A percentile compares a stretch with the other conserved stretches of the same genome.
Evolutionary conservation across 2,888 invertebrate genomes (phyloP).

Genomic region (Lamellibrachia satsuma): DNA sequence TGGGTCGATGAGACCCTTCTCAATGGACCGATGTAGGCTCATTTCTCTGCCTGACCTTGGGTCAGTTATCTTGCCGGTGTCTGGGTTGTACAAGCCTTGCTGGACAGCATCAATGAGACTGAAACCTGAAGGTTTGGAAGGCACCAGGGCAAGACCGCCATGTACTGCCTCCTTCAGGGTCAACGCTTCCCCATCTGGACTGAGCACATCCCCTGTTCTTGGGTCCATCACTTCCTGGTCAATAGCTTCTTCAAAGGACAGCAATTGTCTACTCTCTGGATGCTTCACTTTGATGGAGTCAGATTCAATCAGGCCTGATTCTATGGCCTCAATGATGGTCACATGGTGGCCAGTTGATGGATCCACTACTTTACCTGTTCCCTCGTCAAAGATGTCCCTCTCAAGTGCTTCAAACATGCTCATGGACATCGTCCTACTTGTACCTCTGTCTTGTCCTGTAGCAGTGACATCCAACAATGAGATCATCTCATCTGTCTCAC

Average conservation of each 20-base stretch:
- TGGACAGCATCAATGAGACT: constrained; percentile 58
- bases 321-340: constrained; percentile 79
- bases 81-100: constrained; percentile 56
- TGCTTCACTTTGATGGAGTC: constrained; percentile 71
- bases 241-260: constrained; percentile 70
- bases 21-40: constrained; percentile 32
- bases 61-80: constrained; percentile 51
- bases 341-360: constrained; percentile 80
- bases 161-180: constrained; percentile 49
- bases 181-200: constrained; percentile 53
- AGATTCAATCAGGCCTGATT: constrained; percentile 80
- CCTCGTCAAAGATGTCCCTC: constrained; percentile 80
- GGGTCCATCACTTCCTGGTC: constrained; percentile 71
- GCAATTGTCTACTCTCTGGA: constrained; percentile 67
- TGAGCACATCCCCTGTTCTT: constrained; percentile 36
- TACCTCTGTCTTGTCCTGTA: constrained; percentile 17
- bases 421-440: background rate
- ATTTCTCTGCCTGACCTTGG: constrained; percentile 39
- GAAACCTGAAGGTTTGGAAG: constrained; percentile 32
- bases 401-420: constrained; percentile 65
- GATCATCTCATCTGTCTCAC: constrained; percentile 78
- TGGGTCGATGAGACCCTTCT: constrained; percentile 31
- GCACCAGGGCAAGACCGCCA: constrained; percentile 37
- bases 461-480: constrained; percentile 25
- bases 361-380: constrained; percentile 80